phyloP scores from a whole-genome alignment of 2,113 vertebrate species.

The Varanus komodoensis region DNA sequence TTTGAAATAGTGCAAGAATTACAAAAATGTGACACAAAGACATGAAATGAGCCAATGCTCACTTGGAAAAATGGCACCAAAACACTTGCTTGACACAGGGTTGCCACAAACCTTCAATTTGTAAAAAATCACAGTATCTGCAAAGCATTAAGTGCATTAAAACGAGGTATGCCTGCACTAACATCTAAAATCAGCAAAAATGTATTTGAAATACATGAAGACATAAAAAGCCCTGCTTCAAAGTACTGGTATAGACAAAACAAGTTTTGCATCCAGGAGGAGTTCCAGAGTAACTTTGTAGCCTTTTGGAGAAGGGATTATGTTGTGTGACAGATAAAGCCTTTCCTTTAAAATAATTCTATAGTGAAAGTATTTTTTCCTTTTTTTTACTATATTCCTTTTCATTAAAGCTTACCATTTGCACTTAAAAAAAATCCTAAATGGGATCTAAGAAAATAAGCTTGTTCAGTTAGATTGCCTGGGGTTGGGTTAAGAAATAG shows the following conservation, averaged over 20 bases:
- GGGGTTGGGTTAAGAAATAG: conserved; percentile 39
- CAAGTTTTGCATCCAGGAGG: neutral
- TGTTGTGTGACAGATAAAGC: neutral
- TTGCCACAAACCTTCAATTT: no score
- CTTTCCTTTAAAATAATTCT: conserved; percentile 17
- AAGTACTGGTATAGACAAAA: neutral
- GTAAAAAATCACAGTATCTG: no score
- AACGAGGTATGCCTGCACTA: neutral
- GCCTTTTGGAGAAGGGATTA: neutral
- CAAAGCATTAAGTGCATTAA: no score
- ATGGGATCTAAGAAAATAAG: no score
- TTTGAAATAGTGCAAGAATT: no score
- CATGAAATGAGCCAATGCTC: no score
- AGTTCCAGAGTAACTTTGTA: neutral
- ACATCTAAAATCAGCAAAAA: neutral
- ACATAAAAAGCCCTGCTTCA: neutral
- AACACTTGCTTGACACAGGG: no score
- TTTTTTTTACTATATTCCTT: neutral
- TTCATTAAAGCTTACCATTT: conserved; percentile 13
- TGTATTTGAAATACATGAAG: neutral
- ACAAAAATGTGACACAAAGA: no score
- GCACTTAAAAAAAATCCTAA: neutral
- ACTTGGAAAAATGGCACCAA: no score
- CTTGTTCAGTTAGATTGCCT: conserved; percentile 36
- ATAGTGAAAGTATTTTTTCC: neutral